Percentiles rank a stretch among this genome's conserved stretches.
These are phyloP conservation scores for Liparis tanakae DNA, from an alignment of 2,797 vertebrate species.

Conservation along the genomic window DNA sequence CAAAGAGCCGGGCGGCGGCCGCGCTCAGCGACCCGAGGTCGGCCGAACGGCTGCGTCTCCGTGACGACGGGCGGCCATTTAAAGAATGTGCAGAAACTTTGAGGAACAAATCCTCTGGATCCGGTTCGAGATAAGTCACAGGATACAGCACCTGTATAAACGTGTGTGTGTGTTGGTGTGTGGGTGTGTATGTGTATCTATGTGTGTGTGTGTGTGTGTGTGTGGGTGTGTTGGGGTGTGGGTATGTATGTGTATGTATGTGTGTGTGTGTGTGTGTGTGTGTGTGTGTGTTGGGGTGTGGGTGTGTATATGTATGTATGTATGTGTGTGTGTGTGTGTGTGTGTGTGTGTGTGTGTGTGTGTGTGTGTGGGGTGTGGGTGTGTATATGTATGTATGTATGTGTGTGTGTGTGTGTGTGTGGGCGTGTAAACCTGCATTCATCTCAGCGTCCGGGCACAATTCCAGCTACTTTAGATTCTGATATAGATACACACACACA, in stretches of 20 bases:
- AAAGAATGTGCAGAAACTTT: not conserved
- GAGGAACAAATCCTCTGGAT: too few species aligned
- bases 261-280: not conserved
- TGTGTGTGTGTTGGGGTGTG: not conserved
- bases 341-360: not conserved
- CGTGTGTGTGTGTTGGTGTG: not conserved
- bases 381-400: not conserved
- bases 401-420: not conserved
- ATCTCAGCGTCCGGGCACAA: not conserved
- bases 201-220: not conserved
- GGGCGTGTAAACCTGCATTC: not conserved
- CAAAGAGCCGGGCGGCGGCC: too few species aligned
- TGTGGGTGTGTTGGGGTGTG: not conserved
- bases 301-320: not conserved
- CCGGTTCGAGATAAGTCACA: not conserved
- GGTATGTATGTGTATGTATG: too few species aligned
- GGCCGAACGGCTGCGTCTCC: not conserved
- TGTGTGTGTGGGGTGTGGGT: not conserved
- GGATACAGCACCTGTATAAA: not conserved
- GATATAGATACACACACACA: not conserved
- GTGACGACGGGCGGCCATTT: not conserved
- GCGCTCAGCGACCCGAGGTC: too few species aligned
- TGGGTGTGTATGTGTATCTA: not conserved
- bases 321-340: not conserved
- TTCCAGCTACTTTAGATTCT: not conserved